phyloP scores from a whole-genome alignment of 2,888 invertebrate genomes.

The Eupithecia pulchellata region DNA sequence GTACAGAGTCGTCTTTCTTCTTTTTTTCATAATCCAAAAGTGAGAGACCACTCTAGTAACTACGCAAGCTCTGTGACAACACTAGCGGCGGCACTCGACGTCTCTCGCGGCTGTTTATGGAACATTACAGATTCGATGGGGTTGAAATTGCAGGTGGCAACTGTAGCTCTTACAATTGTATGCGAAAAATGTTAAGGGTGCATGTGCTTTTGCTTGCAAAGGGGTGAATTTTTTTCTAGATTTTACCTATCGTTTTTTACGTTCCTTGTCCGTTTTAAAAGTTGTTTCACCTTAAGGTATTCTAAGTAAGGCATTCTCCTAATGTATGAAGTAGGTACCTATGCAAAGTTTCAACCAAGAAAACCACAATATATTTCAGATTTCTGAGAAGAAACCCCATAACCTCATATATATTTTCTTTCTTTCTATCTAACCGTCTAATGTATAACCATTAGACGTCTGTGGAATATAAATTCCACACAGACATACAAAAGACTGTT shows the following conservation, averaged over 20 bases:
- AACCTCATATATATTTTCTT: too few relatives aligned
- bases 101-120: constrained; percentile 55
- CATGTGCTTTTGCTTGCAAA: neutral
- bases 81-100: constrained; percentile 52
- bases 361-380: too few relatives aligned
- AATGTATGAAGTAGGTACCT: too few relatives aligned
- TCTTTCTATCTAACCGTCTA: too few relatives aligned
- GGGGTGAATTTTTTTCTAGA: constrained; percentile 5
- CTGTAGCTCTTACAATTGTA: constrained; percentile 27
- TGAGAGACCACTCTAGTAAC: neutral
- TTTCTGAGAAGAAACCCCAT: too few relatives aligned
- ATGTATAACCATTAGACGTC: too few relatives aligned
- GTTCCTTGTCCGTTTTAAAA: neutral
- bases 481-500: neutral
- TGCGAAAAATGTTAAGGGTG: neutral
- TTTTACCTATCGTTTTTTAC: neutral
- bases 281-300: neutral
- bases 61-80: constrained; percentile 34
- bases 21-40: too few relatives aligned
- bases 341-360: too few relatives aligned
- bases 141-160: constrained; percentile 30
- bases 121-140: constrained; percentile 32
- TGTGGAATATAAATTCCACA: too few relatives aligned
- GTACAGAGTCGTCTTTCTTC: too few relatives aligned
- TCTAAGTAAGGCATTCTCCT: neutral